Conservation (phyloP, 2,888 invertebrate genomes). For the Diabrotica balteata region DNA sequence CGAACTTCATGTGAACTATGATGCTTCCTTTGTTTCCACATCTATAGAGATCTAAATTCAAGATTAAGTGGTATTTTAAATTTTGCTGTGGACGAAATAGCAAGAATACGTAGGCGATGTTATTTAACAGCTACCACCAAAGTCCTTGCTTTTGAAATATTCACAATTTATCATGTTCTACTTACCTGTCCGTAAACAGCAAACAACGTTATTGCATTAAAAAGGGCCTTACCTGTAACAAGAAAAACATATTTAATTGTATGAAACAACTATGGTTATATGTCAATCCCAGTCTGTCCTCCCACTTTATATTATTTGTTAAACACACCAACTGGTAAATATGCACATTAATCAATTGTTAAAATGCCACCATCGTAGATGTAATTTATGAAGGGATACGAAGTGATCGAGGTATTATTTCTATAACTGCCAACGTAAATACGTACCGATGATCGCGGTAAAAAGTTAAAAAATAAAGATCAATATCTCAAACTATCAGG, state of each 20-base stretch:
- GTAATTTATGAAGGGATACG: constrained; percentile 2
- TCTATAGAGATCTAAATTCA: background rate
- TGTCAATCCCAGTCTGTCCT: constrained; percentile 10
- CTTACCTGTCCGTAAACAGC: constrained; percentile 9
- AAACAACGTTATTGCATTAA: background rate
- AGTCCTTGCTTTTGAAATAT: background rate
- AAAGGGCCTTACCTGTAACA: constrained; percentile 22
- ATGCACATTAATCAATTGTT: constrained; percentile 26
- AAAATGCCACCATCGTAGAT: constrained; percentile 22
- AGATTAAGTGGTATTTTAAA: background rate
- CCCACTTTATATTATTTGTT: constrained; percentile 9
- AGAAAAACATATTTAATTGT: constrained; percentile 12
- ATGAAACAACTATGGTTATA: background rate
- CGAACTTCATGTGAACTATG: no score
- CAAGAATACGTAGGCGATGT: background rate
- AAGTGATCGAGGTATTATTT: no score
- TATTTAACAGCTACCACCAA: background rate
- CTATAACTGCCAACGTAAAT: no score
- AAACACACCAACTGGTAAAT: constrained; percentile 11
- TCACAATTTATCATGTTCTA: constrained; percentile 1
- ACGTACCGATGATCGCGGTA: constrained; percentile 19
- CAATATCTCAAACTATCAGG: no score
- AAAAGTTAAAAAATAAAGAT: constrained; percentile 7
- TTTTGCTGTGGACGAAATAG: background rate
- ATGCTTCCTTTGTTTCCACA: no score